Conservation (phyloP, 2,888 invertebrate genomes). For the Campoletis raptor region DNA sequence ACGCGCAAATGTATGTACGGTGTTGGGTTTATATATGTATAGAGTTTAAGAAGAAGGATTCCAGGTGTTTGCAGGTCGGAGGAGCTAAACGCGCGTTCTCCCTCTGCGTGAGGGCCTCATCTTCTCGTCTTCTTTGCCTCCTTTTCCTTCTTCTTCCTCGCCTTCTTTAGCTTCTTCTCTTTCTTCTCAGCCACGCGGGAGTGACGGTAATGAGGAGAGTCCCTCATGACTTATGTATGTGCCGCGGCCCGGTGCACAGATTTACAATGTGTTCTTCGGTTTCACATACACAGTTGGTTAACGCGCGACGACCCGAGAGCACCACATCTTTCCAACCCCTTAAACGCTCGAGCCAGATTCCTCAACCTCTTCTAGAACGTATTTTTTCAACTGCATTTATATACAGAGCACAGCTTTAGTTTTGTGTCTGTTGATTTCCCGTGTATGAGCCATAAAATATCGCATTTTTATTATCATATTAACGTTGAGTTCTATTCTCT, state of each 20-base stretch:
- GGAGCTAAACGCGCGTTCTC: slow-evolving; percentile 44
- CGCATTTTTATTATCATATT: slow-evolving; percentile 58
- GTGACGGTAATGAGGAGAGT: slow-evolving; percentile 69
- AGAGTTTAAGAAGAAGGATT: slow-evolving; percentile 54
- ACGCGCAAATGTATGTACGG: slow-evolving; percentile 23
- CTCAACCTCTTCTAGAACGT: slow-evolving; percentile 35
- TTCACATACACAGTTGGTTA: slow-evolving; percentile 41
- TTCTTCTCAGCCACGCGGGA: slow-evolving; percentile 63
- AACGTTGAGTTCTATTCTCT: slow-evolving; percentile 24
- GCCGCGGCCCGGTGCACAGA: slow-evolving; percentile 41
- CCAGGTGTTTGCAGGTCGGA: slow-evolving; percentile 66
- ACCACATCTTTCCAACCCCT: slow-evolving; percentile 42
- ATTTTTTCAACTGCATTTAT: slow-evolving; percentile 16
- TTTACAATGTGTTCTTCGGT: slow-evolving; percentile 63
- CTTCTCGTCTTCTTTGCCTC: slow-evolving; percentile 64
- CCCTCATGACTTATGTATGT: slow-evolving; percentile 70
- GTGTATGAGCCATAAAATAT: slow-evolving; percentile 39
- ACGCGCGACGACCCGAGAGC: slow-evolving; percentile 21
- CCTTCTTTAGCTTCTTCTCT: slow-evolving; percentile 33
- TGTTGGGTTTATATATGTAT: slow-evolving; percentile 13
- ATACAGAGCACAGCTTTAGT: too few relatives aligned
- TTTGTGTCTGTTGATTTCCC: slow-evolving; percentile 38
- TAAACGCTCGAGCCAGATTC: slow-evolving; percentile 51
- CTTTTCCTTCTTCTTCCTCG: slow-evolving; percentile 43
- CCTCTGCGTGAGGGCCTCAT: slow-evolving; percentile 33